Evolutionary conservation across 2,113 vertebrate species (phyloP).

Genomic region (Speoplatyrhinus poulsoni): DNA sequence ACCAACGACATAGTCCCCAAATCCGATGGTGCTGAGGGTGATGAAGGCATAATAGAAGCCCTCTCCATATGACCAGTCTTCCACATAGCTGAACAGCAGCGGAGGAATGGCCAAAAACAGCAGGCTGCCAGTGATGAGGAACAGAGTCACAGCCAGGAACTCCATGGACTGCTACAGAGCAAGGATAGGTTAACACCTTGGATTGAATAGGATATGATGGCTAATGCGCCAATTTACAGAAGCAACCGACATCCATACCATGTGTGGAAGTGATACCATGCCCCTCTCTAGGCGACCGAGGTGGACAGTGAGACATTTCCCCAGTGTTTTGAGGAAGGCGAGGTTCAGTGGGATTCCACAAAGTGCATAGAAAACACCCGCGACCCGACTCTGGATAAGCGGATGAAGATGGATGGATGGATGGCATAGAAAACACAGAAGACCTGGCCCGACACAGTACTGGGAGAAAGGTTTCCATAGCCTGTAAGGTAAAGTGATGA

Average conservation of each 20-base stretch:
- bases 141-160: slow-evolving; percentile 77
- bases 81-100: slow-evolving; percentile 87
- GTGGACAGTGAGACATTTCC: slow-evolving; percentile 80
- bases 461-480: slow-evolving; percentile 89
- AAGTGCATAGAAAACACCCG: slow-evolving; percentile 90
- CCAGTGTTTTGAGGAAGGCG: slow-evolving; percentile 87
- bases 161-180: slow-evolving; percentile 73
- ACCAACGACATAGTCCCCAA: slow-evolving; percentile 92
- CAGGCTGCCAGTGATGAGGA: slow-evolving; percentile 82
- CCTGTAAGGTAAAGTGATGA: slow-evolving; percentile 64
- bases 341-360: slow-evolving; percentile 91
- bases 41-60: slow-evolving; percentile 92
- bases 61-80: slow-evolving; percentile 87
- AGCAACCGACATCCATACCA: slow-evolving; percentile 68
- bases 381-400: no score
- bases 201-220: neutral
- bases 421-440: slow-evolving; percentile 95
- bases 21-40: slow-evolving; percentile 92
- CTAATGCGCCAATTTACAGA: neutral
- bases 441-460: slow-evolving; percentile 85
- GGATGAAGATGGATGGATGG: no score
- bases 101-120: slow-evolving; percentile 86
- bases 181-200: slow-evolving; percentile 8
- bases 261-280: slow-evolving; percentile 77
- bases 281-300: slow-evolving; percentile 78